Evolutionary conservation across 2,888 invertebrate species (phyloP).

Genomic region (Seladonia tumulorum): DNA sequence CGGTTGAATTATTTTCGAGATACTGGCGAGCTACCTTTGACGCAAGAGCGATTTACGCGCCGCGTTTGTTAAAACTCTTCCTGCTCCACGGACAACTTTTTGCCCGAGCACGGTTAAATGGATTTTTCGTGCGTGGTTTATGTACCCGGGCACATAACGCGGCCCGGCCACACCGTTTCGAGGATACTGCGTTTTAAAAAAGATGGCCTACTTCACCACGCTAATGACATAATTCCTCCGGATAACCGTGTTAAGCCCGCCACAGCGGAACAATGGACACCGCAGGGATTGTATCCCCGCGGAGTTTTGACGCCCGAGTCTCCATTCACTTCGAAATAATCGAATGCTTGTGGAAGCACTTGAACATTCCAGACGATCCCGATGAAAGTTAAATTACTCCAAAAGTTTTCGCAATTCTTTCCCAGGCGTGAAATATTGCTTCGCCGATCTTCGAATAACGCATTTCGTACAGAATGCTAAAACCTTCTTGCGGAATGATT

Average conservation of each 20-base stretch:
- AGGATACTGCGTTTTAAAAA: conserved; percentile 37
- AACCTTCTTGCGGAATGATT: neutral
- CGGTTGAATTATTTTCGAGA: conserved; percentile 21
- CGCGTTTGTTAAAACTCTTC: conserved; percentile 34
- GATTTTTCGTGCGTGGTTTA: conserved; percentile 46
- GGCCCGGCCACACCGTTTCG: conserved; percentile 13
- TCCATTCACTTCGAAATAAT: neutral
- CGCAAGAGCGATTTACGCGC: conserved; percentile 20
- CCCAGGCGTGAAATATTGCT: neutral
- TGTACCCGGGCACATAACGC: neutral
- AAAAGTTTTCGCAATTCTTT: neutral
- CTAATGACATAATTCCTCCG: conserved; percentile 52
- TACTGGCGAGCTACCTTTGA: conserved; percentile 17
- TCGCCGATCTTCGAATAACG: neutral
- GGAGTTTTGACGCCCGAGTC: neutral
- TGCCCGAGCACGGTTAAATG: conserved; percentile 35
- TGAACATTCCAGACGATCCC: neutral
- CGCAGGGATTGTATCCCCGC: conserved; percentile 3
- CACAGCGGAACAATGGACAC: conserved; percentile 33
- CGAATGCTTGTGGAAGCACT: neutral
- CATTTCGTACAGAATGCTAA: neutral
- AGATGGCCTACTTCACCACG: conserved; percentile 49
- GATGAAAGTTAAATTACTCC: neutral
- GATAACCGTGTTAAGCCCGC: conserved; percentile 38
- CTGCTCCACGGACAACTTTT: conserved; percentile 47